A percentile compares a stretch with the other conserved stretches of the same genome.
Evolutionary conservation across 2,113 vertebrate species (phyloP).

Genomic region (Pagrus major): DNA sequence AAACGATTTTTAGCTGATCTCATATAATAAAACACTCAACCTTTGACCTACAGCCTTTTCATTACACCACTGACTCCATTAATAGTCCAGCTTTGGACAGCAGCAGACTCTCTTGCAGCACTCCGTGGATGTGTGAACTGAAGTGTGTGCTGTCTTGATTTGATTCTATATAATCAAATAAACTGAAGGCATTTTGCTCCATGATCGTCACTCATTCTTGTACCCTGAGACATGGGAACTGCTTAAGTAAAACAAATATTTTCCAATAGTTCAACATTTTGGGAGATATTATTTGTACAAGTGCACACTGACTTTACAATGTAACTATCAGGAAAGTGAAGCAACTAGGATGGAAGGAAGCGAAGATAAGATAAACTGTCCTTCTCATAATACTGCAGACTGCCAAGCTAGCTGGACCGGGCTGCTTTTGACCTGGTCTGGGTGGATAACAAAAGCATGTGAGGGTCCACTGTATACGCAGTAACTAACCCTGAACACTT

Average conservation of each 20-base stretch:
- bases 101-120: neutral
- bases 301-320: too few relatives aligned
- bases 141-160: neutral
- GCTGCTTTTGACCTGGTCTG: neutral
- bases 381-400: neutral
- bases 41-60: constrained; percentile 7
- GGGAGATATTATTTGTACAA: too few relatives aligned
- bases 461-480: neutral
- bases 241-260: neutral
- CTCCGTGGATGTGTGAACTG: neutral
- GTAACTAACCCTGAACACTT: neutral
- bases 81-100: neutral
- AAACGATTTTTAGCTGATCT: neutral
- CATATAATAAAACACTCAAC: constrained; percentile 5
- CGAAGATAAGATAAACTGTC: neutral
- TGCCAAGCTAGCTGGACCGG: neutral
- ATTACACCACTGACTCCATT: neutral
- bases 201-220: neutral
- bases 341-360: neutral
- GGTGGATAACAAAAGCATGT: neutral
- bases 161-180: neutral
- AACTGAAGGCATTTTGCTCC: neutral
- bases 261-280: too few relatives aligned
- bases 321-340: neutral
- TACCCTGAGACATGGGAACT: neutral